Evolutionary conservation across 2,113 vertebrate species (phyloP).

Genomic region (Podarcis muralis): DNA sequence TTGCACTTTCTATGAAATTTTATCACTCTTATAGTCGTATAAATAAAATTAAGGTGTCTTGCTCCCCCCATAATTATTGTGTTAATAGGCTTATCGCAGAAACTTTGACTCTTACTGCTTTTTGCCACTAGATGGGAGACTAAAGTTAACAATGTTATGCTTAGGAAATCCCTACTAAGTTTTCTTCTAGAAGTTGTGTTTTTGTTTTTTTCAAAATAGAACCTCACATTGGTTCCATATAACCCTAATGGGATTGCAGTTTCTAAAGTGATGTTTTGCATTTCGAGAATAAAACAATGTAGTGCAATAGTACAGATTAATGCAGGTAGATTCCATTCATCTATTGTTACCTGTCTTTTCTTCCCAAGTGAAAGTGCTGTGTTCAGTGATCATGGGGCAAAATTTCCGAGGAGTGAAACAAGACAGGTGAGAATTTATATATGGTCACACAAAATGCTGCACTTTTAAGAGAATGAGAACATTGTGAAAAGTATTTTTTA

Average conservation of each 20-base stretch:
- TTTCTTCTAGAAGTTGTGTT: not conserved
- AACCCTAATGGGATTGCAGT: not conserved
- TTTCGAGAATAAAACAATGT: not conserved
- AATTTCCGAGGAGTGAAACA: slow-evolving; percentile 20
- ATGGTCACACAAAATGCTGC: not conserved
- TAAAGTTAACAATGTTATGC: slow-evolving; percentile 71
- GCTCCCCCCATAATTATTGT: not conserved
- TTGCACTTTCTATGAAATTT: not conserved
- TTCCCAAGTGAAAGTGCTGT: slow-evolving; percentile 24
- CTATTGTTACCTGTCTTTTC: slow-evolving; percentile 14
- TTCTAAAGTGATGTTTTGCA: not conserved
- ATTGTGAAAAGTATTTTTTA: not conserved
- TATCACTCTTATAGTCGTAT: not conserved
- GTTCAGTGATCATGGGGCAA: slow-evolving; percentile 10
- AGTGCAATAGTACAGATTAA: not conserved
- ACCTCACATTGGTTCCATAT: not conserved
- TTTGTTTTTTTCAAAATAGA: slow-evolving; percentile 10
- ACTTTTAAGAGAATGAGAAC: not conserved
- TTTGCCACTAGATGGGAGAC: slow-evolving; percentile 82
- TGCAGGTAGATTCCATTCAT: not conserved
- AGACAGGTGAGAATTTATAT: slow-evolving; percentile 10
- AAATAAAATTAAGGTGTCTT: not conserved
- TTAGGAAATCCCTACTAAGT: slow-evolving; percentile 21
- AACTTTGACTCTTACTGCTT: slow-evolving; percentile 67
- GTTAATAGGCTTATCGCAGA: slow-evolving; percentile 18